Base-by-base conservation (phyloP, 2,888 invertebrate genomes). In the Cylloceria caligata region DNA sequence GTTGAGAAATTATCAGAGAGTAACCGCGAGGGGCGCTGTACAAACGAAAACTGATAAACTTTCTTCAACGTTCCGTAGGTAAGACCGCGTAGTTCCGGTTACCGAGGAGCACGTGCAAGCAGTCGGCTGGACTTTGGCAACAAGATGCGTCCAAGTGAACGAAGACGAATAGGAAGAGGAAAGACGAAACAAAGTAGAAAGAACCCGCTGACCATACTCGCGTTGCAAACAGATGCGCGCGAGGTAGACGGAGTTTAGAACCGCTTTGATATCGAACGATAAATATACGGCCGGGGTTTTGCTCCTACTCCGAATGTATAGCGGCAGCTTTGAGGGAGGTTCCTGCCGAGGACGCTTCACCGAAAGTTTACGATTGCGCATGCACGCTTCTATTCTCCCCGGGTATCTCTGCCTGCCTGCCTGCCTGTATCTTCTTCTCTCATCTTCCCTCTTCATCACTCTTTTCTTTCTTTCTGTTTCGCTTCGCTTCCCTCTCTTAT, bases 201-300 rank as follows among this genome's bases (percentile, higher is more conserved):
- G 39, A 24, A 64, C 11, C 34, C 64, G 42, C 52, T 64, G 73
- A 74, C 64, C 64, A 52, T 39, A 27, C 42, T 45, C n/a, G 27
- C 34, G 64, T 52, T 64, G 49, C 73, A 64, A 64, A 74, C 64
- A 49, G 64, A 64, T 64, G 73, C 39, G 24, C 64, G 64, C 21
- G 64, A 34, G 24, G 24, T 11, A 52, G 49, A 24, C 62, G 42
- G 36, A 64, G 62, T 49, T 73, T 64, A 49, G 74, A 65, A 55
- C 42, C 74, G 65, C 65, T 65, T 57, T 75, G 74, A 75, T 75
- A 75, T 67, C 55, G 55, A 75, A 75, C 74, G 65, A 75, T 75
- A 75, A 75, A 67, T 75, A 75, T 67, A 65, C 74, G 55, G 16
- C 55, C 45, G 49, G 57, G 39, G 24, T 75, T 57, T 75, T 57